Conservation (phyloP, 1,140 invertebrate species). For the Planococcus citri region DNA sequence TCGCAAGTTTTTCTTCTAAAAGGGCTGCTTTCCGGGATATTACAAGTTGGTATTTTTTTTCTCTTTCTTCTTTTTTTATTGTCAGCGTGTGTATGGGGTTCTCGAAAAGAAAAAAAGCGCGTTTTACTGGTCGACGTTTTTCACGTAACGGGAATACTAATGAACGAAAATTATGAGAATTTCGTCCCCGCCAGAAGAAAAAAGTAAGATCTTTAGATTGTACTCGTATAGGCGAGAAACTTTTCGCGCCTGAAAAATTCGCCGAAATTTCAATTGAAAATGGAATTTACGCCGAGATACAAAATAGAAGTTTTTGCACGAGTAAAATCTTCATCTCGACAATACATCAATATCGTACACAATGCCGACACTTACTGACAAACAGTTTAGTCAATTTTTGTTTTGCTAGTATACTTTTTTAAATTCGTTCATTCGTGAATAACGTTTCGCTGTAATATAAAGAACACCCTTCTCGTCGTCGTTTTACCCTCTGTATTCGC, state of each 20-base stretch:
- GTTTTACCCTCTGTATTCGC: background rate
- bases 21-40: background rate
- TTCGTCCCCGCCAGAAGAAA: background rate
- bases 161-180: constrained; percentile 7
- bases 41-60: background rate
- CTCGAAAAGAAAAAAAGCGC: background rate
- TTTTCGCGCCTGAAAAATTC: constrained; percentile 6
- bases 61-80: too few species aligned
- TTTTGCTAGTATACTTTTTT: background rate
- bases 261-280: background rate
- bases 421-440: background rate
- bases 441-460: background rate
- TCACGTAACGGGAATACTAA: constrained; percentile 2
- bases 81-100: background rate
- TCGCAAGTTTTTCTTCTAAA: background rate
- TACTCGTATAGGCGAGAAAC: background rate
- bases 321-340: background rate
- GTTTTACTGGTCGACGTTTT: background rate
- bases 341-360: background rate
- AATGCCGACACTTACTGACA: background rate
- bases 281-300: background rate
- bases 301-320: background rate
- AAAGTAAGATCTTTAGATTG: too few species aligned
- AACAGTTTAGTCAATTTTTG: background rate
- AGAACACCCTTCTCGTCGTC: too few species aligned